phyloP scores from a whole-genome alignment of 2,888 invertebrate species.

The Caenorhabditis sinica region DNA sequence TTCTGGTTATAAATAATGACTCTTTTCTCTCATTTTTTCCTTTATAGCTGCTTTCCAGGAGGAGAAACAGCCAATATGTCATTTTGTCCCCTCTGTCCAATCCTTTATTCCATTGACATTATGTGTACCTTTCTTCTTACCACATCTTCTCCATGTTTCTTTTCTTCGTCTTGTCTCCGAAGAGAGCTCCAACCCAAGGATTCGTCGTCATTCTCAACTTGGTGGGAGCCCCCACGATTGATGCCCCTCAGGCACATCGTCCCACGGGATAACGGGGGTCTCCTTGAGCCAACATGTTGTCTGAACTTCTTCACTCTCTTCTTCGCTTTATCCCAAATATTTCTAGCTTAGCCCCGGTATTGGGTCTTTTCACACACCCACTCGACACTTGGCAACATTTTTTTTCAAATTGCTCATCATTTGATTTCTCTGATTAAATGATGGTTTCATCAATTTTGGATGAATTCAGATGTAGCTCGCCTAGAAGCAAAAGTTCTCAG shows the following conservation, averaged over 20 bases:
- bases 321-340: constrained; percentile 15
- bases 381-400: constrained; percentile 22
- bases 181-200: constrained; percentile 14
- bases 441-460: background rate
- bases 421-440: background rate
- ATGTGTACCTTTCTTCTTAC: constrained; percentile 56
- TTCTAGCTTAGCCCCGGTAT: constrained; percentile 40
- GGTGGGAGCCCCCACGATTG: constrained; percentile 56
- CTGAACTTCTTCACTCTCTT: constrained; percentile 50
- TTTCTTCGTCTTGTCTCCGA: constrained; percentile 1
- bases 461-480: no score
- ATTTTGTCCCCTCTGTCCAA: constrained; percentile 51
- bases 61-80: constrained; percentile 59
- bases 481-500: no score
- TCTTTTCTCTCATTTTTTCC: constrained; percentile 32
- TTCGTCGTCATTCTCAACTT: constrained; percentile 52
- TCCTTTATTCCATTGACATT: constrained; percentile 63
- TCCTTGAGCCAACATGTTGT: constrained; percentile 46
- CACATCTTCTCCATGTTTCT: constrained; percentile 18
- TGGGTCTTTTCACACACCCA: constrained; percentile 34
- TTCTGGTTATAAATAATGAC: constrained; percentile 64
- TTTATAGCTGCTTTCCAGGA: constrained; percentile 23
- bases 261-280: constrained; percentile 56
- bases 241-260: constrained; percentile 63
- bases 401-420: background rate